Base-by-base conservation (phyloP, 1,140 invertebrate species). In the Zaprionus gabonicus region DNA sequence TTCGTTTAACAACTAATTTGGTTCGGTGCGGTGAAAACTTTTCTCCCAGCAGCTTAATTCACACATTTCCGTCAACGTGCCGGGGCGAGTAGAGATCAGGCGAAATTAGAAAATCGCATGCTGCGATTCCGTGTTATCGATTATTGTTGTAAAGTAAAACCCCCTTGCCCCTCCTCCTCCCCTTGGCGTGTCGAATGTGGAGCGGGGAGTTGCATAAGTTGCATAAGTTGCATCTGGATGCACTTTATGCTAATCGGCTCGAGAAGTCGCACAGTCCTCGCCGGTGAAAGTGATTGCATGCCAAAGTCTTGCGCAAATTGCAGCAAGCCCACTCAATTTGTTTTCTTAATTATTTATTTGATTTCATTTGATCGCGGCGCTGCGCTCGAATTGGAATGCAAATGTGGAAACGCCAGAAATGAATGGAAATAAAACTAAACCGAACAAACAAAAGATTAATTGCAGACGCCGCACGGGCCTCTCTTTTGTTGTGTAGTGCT, bases 21-120 rank as follows among this genome's bases (percentile, higher is more conserved):
- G 23, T 55, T 13, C n/a, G 51, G 15, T 20, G 41, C 23, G 41
- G 83, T 75, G 83, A 87, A 87, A 88, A 83, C 68, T 76, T 75
- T 72, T 69, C 73, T 44, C 69, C 64, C 63, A 68, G 31, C 55
- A 31, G 20, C 49, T 46, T 70, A 83, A 87, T 83, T 87, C 74
- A 87, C 84, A 88, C 84, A 88, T 87, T 88, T 88, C 80, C 81
- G 69, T 69, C 65, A 88, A 84, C 81, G 84, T 88, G 84, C 73
- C 67, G 64, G 53, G 73, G 51, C 72, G 34, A 44, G 17, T 53
- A 31, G 28, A 27, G 56, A 27, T 85, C 51, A 38, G 44, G 62
- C 27, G 55, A 78, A 71, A 74, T 76, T 78, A 34, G 68, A 87
- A 82, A 87, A 81, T 72, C 56, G 80, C 76, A 72, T 67, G 68